Evolutionary conservation across 2,797 vertebrate genomes (phyloP).

Genomic region (Muscicapa striata): DNA sequence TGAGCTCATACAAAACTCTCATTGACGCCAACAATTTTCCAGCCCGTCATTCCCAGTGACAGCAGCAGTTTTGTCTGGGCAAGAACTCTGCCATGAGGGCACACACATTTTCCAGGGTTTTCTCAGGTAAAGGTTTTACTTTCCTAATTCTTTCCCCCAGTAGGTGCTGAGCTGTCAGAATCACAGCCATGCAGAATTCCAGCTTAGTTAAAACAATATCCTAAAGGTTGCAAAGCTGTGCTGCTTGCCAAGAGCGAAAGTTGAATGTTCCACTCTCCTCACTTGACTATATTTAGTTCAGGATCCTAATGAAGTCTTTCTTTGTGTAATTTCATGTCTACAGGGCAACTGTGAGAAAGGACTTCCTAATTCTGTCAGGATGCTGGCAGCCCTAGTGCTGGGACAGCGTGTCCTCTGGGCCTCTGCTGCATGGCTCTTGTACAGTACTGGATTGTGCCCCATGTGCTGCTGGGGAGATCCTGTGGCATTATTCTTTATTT

Average conservation of each 20-base stretch:
- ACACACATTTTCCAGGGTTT: slow-evolving; percentile 37
- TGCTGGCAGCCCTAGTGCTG: slow-evolving; percentile 15
- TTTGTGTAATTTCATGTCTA: slow-evolving; percentile 68
- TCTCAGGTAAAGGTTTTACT: slow-evolving; percentile 36
- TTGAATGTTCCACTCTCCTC: slow-evolving; percentile 60
- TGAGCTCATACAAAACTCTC: slow-evolving; percentile 47
- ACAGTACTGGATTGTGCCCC: background rate
- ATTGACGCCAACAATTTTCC: slow-evolving; percentile 10
- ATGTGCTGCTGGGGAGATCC: background rate
- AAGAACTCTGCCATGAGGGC: slow-evolving; percentile 13
- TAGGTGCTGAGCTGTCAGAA: slow-evolving; percentile 58
- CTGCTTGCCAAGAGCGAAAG: slow-evolving; percentile 62
- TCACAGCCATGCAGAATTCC: slow-evolving; percentile 17
- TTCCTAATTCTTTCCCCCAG: background rate
- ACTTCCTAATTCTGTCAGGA: slow-evolving; percentile 72
- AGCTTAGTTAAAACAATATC: slow-evolving; percentile 66
- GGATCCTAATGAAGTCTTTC: slow-evolving; percentile 66
- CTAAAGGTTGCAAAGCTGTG: slow-evolving; percentile 48
- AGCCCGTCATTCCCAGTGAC: slow-evolving; percentile 1
- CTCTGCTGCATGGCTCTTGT: background rate
- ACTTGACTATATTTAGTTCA: slow-evolving; percentile 67
- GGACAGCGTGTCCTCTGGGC: slow-evolving; percentile 3
- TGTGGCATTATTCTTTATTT: background rate
- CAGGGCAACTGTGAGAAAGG: slow-evolving; percentile 43
- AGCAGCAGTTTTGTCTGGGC: slow-evolving; percentile 49